Evolutionary conservation across 2,888 invertebrate genomes (phyloP), one percentile per base, ranked within the genome.

Genomic region (Exocentrus adspersus): DNA sequence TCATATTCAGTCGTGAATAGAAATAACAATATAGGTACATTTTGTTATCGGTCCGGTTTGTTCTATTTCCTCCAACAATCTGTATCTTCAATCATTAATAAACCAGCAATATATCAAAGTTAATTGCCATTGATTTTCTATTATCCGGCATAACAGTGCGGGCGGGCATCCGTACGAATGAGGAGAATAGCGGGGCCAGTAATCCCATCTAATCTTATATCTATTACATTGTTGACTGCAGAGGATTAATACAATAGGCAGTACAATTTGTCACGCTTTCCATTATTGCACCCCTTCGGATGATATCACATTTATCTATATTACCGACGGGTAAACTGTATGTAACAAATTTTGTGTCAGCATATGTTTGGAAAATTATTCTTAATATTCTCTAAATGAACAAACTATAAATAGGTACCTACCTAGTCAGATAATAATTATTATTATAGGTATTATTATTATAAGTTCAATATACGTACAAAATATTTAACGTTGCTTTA

Each of bases 221-320:
- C 81, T 79, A 80, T 80, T 80, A 80, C 79, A 78, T 77, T 77
- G 80, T 79, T 79, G 80, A 80, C 79, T 80, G 77, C 76, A 72
- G 72, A 75, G 80, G 79, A 80, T 81, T 79, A 81, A 80, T 80
- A 77, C 79, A 77, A 78, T 77, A 69, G 80, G 80, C 80, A 80
- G 79, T 80, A 78, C 77, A 80, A 81, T 81, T 81, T 81, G 81
- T 81, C 81, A 81, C 79, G 79, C 78, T 74, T 62, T 72, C 78
- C 71, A 76, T 78, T 78, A 76, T 78, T 75, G 68, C 72, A 69
- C 73, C 75, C 75, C 72, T 65, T 71, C 72, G 74, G 73, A 77
- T 78, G 76, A 80, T 80, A 79, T 79, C 74, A 75, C 79, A 79
- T 79, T 79, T 80, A 79, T 80, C 79, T 78, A 72, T 73, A 77